Evolutionary conservation across 1,140 invertebrate genomes (phyloP).

Genomic region (Diabrotica undecimpunctata): DNA sequence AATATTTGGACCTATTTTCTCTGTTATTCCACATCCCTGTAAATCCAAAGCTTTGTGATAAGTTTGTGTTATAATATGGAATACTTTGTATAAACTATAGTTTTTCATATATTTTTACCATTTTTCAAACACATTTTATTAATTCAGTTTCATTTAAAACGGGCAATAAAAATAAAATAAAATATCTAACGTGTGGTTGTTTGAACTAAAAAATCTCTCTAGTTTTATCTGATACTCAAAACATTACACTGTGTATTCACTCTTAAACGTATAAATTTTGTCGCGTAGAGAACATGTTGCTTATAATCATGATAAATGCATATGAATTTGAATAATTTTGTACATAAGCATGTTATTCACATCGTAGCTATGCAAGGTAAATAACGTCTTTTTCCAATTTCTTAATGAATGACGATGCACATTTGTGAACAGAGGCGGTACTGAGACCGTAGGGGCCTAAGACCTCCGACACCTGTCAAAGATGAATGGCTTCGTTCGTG

Average conservation of each 20-base stretch:
- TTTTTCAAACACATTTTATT: too few relatives aligned
- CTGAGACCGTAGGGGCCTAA: neutral
- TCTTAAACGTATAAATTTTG: neutral
- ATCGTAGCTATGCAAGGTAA: slow-evolving; percentile 5
- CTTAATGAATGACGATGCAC: slow-evolving; percentile 8
- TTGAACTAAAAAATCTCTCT: too few relatives aligned
- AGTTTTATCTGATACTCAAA: too few relatives aligned
- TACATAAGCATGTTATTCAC: slow-evolving; percentile 9
- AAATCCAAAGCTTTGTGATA: slow-evolving; percentile 72
- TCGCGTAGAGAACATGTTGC: neutral
- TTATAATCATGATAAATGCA: slow-evolving; percentile 14
- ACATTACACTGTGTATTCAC: too few relatives aligned
- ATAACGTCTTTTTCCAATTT: slow-evolving; percentile 13
- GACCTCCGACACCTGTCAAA: neutral
- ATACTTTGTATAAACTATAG: too few relatives aligned
- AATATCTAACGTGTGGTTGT: too few relatives aligned
- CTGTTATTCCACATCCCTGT: slow-evolving; percentile 68
- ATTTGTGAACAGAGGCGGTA: neutral
- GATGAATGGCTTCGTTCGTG: neutral
- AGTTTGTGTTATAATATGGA: too few relatives aligned
- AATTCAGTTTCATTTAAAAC: too few relatives aligned
- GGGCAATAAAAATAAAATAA: too few relatives aligned
- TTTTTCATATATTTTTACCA: too few relatives aligned
- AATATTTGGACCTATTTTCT: slow-evolving; percentile 55
- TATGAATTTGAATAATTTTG: slow-evolving; percentile 14